Conservation (phyloP, 2,888 invertebrate genomes). For the Apamea monoglypha region DNA sequence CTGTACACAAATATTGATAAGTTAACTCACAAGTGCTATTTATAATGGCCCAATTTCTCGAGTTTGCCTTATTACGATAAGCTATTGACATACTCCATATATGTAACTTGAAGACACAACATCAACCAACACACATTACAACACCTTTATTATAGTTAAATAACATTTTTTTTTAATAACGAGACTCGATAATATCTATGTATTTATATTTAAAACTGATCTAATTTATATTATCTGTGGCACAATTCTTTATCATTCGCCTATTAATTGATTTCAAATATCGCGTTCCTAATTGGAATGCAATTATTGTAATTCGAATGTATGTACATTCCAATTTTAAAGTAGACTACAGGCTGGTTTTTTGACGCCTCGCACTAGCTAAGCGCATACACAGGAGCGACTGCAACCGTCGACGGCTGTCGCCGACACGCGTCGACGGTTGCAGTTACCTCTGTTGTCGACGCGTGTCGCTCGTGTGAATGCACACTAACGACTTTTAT, state of each 20-base stretch:
- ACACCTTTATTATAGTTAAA: constrained; percentile 32
- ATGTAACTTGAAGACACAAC: constrained; percentile 16
- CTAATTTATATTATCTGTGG: constrained; percentile 34
- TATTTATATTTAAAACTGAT: constrained; percentile 19
- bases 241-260: constrained; percentile 26
- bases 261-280: constrained; percentile 26
- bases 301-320: not conserved
- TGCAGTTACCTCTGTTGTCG: no score
- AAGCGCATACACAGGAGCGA: not conserved
- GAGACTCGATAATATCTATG: not conserved
- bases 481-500: not conserved
- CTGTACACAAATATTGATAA: constrained; percentile 56
- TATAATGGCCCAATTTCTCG: constrained; percentile 56
- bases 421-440: not conserved
- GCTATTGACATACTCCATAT: constrained; percentile 60
- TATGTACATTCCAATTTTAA: constrained; percentile 22
- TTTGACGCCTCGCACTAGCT: not conserved
- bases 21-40: constrained; percentile 25
- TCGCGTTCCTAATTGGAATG: constrained; percentile 17
- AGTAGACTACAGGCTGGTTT: constrained; percentile 12
- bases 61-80: constrained; percentile 50
- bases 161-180: constrained; percentile 9
- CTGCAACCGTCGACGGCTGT: not conserved
- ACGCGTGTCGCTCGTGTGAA: not conserved
- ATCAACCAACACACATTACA: constrained; percentile 31